Conservation (phyloP, 2,888 invertebrate species). For the Troides oblongomaculatus region DNA sequence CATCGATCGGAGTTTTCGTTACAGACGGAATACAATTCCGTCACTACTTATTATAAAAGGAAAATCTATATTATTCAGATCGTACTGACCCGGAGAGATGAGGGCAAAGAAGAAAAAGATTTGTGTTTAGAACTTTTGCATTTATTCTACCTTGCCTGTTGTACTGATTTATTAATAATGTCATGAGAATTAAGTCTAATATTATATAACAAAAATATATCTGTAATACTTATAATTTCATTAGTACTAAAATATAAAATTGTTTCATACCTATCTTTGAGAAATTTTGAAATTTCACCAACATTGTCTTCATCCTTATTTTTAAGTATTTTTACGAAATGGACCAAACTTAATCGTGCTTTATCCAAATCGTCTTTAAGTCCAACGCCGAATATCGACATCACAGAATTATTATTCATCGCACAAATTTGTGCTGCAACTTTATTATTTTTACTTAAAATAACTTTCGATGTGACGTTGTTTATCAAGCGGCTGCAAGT, state of each 20-base stretch:
- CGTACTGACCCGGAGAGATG: no score
- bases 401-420: conserved; percentile 55
- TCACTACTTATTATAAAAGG: no score
- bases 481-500: conserved; percentile 52
- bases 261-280: conserved; percentile 52
- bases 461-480: conserved; percentile 48
- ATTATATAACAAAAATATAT: no score
- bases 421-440: conserved; percentile 57
- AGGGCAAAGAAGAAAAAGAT: no score
- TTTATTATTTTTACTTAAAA: conserved; percentile 53
- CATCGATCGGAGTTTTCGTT: no score
- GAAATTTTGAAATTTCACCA: conserved; percentile 49
- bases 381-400: conserved; percentile 43
- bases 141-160: no score
- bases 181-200: no score
- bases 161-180: no score
- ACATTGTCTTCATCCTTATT: conserved; percentile 36
- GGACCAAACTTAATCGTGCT: conserved; percentile 48
- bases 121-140: no score
- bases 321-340: conserved; percentile 46
- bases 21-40: no score
- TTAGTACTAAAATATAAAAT: background rate
- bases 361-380: conserved; percentile 44
- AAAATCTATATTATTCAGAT: no score
- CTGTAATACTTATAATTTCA: no score